Base-by-base conservation (phyloP, 2,797 vertebrate species). In the Phalanger gymnotis region DNA sequence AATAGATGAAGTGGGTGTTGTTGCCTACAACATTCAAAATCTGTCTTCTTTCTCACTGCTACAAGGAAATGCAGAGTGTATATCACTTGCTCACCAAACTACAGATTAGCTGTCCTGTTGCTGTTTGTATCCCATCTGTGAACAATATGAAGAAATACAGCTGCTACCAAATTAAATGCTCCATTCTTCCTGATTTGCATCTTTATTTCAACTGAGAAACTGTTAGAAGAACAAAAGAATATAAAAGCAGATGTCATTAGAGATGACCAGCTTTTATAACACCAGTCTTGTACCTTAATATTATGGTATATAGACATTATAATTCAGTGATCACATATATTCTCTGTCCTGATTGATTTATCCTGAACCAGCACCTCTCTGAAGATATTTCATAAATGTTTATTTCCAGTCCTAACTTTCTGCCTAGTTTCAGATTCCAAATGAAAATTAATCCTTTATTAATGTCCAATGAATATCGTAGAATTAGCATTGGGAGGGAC, bases 121-220 rank as follows among this genome's bases (percentile, higher is more conserved):
- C 56, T 96, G 53, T 94, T 95, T 95, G 52, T 27, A 66, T 92
- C 61, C 90, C 95, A 98, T 97, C 94, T 97, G 94, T 96, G 94
- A 94, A 96, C 81, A 96, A 94, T 96, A 53, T 93, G 90, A 96
- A 90, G 91, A 97, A 96, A 94, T 97, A 96, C 93, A 98, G 95
- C 95, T 96, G 95, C 94, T 94, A 40, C 54, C 54, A 92, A 93
- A 96, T 97, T 94, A 96, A 93, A 93, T 52, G 94, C 14, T 92
- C 94, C 40, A 87, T 93, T 95, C 52, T 90, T 94, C 11, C 73
- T 94, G 61, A 96, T 96, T 96, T 96, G 91, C 95, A 93, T 96
- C 94, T 96, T 97, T 94, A 96, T 96, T 96, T 94, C 58, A 27
- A 54, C 54, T 92, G 51, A 95, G 30, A 91, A 96, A 95, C 94